These are phyloP conservation scores for Spheniscus humboldti DNA, from an alignment of 2,797 vertebrate genomes.

Conservation along the genomic window DNA sequence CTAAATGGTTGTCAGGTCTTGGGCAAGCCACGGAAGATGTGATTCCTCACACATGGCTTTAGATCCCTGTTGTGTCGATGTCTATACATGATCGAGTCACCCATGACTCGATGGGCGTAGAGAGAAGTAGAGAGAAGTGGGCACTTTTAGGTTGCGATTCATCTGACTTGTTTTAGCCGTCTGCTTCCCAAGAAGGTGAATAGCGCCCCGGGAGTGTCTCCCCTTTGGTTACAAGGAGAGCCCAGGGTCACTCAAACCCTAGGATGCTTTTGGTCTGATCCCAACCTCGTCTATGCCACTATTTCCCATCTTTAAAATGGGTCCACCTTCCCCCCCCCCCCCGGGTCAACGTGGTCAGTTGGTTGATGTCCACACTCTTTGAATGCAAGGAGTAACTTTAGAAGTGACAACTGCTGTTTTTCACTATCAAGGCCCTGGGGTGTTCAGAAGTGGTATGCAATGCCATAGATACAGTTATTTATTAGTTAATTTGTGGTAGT, in stretches of 20 bases:
- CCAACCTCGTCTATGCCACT: neutral
- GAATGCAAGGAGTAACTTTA: neutral
- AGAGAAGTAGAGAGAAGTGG: neutral
- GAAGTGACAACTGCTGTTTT: neutral
- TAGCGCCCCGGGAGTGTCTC: rapidly evolving
- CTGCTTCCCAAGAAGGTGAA: neutral
- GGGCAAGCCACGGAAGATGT: neutral
- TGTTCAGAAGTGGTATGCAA: neutral
- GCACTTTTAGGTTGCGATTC: neutral
- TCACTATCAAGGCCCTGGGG: neutral
- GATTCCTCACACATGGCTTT: neutral
- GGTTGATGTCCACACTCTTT: neutral
- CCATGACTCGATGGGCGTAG: neutral
- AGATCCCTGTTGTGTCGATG: neutral
- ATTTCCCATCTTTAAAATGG: neutral
- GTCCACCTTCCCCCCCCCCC: neutral
- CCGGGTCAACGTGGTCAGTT: rapidly evolving
- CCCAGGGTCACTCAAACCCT: neutral
- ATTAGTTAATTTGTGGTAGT: neutral
- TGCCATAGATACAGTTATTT: neutral
- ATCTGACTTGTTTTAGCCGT: neutral
- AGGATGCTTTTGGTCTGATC: neutral
- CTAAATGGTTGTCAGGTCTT: neutral
- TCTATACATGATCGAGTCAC: neutral
- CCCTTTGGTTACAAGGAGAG: neutral